Evolutionary conservation across 2,797 vertebrate species (phyloP).

Genomic region (Sternotherus odoratus): DNA sequence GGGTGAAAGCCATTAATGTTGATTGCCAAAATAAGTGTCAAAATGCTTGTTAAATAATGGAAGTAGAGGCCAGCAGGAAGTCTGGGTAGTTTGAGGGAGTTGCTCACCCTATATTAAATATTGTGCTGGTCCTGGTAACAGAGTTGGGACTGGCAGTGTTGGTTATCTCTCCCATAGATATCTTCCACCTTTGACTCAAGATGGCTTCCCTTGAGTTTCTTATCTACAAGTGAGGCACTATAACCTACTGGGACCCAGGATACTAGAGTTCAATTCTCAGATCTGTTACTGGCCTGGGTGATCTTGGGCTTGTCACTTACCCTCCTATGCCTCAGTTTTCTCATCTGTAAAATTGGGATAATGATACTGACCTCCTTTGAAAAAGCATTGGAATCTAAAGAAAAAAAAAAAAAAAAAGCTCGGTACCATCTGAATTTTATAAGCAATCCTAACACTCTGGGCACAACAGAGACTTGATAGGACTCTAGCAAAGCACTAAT

Average conservation of each 20-base stretch:
- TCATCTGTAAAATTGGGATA: background rate
- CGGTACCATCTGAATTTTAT: background rate
- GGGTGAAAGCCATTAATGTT: background rate
- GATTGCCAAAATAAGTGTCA: background rate
- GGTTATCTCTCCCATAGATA: background rate
- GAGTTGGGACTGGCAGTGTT: background rate
- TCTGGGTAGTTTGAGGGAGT: background rate
- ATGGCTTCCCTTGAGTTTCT: background rate
- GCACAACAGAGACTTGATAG: background rate
- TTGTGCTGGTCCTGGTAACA: background rate
- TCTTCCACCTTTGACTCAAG: fast-evolving
- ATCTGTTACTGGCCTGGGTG: background rate
- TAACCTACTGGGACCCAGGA: background rate
- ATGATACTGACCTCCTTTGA: background rate
- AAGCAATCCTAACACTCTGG: background rate
- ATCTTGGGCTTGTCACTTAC: background rate
- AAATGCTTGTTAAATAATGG: background rate
- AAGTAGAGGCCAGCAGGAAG: background rate
- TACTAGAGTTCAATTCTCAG: background rate
- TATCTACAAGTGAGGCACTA: background rate
- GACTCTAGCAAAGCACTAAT: background rate
- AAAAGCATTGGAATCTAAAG: background rate
- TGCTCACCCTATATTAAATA: background rate
- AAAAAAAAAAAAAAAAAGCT: background rate
- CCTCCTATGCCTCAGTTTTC: background rate